Base-by-base conservation (phyloP, 1,140 invertebrate species). In the Atta colombica region DNA sequence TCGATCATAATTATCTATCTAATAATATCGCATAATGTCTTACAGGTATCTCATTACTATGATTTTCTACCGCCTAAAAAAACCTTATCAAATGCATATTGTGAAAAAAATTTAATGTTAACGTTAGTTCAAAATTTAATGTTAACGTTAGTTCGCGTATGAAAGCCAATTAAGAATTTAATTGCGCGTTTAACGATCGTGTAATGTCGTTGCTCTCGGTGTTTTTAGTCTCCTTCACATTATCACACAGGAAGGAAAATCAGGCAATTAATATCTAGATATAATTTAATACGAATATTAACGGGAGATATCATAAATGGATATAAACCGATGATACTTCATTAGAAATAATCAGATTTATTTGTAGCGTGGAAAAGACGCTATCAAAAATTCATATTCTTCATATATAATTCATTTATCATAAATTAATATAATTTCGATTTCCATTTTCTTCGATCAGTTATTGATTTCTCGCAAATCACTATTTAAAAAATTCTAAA, bases 51-150 rank as follows among this genome's bases (percentile, higher is more conserved):
- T 53, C 51, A 58, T 55, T n/a, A 21, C 21, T 55, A 21, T 31
- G 63, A 39, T 45, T 69, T 81, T 69, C n/a, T 81, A 71, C 58
- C 31, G 14, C 3, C 21, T 55, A 28, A 81, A 71, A 81, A 58
- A 18, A 39, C 4, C 35, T 81, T 81, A 69, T 80, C 66, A 4
- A 14, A 8, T 3, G 21, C 61, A 2, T 53, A 51, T 35, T 28
- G 31, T 39, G 77, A 80, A 81, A 71, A 53, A 65, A 78, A 65
- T 81, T 71, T 58, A 69, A 81, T 69, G 65, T 51, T 21, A 69
- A 69, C 21, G 39, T 28, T 45, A 45, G 39, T 58, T 78, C 39
- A 16, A 65, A 78, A 65, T 81, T 71, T 58, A 69, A 81, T 69
- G 65, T 51, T 21, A 69, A 69, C 21, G 39, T 28, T 45, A 45